Conservation (phyloP, 2,113 vertebrate genomes). For the Callipepla californica region DNA sequence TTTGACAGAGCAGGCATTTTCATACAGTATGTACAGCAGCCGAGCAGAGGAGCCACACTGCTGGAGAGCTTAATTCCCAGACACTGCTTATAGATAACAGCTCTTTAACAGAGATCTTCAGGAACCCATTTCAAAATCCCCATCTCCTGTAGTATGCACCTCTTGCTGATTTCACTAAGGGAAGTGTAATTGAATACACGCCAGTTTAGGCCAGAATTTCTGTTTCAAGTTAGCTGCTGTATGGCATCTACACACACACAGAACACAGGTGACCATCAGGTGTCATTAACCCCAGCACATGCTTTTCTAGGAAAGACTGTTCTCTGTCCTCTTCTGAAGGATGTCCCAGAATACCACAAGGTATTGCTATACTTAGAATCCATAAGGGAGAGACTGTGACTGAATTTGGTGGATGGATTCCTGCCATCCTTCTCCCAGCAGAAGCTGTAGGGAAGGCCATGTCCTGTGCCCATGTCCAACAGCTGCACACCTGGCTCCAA, state of each 20-base stretch:
- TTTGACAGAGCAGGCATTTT: not conserved
- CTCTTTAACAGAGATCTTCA: not conserved
- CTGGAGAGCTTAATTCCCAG: not conserved
- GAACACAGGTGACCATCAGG: not conserved
- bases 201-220: not conserved
- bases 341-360: not conserved
- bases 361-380: not conserved
- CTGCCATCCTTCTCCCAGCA: not conserved
- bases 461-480: not conserved
- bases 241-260: not conserved
- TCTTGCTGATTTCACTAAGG: not conserved
- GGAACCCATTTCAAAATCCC: not conserved
- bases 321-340: not conserved
- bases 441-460: not conserved
- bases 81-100: not conserved
- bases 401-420: not conserved
- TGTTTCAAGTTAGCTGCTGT: not conserved
- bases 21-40: constrained; percentile 45
- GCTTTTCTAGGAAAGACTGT: not conserved
- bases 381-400: not conserved
- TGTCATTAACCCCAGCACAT: not conserved
- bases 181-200: constrained; percentile 17
- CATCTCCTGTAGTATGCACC: not conserved
- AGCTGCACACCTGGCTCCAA: not conserved
- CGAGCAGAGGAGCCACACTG: not conserved